A percentile compares a stretch with the other conserved stretches of the same genome.
Evolutionary conservation across 92 coral and sea anemone genomes (phyloP).

Genomic region (Porites rus): DNA sequence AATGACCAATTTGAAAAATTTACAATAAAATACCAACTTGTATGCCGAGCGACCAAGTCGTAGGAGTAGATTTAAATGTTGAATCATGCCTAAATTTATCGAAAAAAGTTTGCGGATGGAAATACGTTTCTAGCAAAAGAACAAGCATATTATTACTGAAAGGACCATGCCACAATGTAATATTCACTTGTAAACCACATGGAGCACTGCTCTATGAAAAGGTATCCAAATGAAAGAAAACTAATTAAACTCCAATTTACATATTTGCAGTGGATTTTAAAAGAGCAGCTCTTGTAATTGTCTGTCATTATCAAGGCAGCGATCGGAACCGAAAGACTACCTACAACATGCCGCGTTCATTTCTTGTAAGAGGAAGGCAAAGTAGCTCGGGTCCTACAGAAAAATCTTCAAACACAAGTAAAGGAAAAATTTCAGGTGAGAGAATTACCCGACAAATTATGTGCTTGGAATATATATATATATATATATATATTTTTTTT

Average conservation of each 20-base stretch:
- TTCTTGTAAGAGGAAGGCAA: slow-evolving; percentile 80
- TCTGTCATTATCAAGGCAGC: slow-evolving; percentile 38
- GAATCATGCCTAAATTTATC: background rate
- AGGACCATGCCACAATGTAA: background rate
- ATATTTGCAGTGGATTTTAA: slow-evolving; percentile 75
- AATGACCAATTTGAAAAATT: slow-evolving; percentile 60
- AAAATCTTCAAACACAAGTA: slow-evolving; percentile 22
- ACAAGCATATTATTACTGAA: background rate
- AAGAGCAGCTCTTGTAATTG: slow-evolving; percentile 70
- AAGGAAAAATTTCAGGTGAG: slow-evolving; percentile 49
- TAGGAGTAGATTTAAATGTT: background rate
- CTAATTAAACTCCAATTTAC: slow-evolving; percentile 84
- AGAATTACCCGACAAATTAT: background rate
- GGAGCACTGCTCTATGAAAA: slow-evolving; percentile 25
- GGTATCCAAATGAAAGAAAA: slow-evolving; percentile 54
- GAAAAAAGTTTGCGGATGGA: background rate
- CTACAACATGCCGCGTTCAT: slow-evolving; percentile 81
- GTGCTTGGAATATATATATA: background rate
- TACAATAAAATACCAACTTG: slow-evolving; percentile 53
- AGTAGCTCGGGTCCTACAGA: slow-evolving; percentile 16
- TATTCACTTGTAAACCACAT: background rate
- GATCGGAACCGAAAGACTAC: slow-evolving; percentile 21
- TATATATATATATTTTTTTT: background rate
- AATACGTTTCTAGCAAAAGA: background rate
- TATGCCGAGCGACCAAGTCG: slow-evolving; percentile 17